Base-by-base conservation (phyloP, 2,888 invertebrate genomes). In the Timandra comae region DNA sequence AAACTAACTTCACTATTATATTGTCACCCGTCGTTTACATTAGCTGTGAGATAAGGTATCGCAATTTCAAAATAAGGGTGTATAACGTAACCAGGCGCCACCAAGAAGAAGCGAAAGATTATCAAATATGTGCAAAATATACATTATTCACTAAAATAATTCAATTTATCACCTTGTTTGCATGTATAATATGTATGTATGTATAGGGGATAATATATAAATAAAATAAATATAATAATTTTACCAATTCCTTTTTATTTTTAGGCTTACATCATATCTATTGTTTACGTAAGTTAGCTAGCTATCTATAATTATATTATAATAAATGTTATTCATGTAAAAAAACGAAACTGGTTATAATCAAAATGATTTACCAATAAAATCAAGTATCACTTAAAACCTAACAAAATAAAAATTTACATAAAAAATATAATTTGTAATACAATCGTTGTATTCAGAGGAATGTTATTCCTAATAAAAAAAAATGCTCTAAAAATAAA, bases 341-440 rank as follows among this genome's bases (percentile, higher is more conserved):
- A n/a, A n/a, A n/a, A n/a, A 5, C 6, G 1, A 16, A 16, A 16
- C n/a, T 16, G 16, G 6, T 16, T 16, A 55, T 52, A 49, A 48
- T 49, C 55, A 50, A 49, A 49, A 49, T 41, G 30, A 40, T 35
- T 30, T 24, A 24, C 16, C 3, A 16, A 64, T 72, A 73, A 68
- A 72, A 72, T 62, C 63, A 16, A 16, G 6, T n/a, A 16, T 16
- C 16, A 16, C 16, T 16, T 16, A 16, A 16, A 16, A 16, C 16
- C 6, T 76, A 78, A 80, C 69, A 80, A 80, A 81, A 76, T 76
- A 78, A 72, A 81, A 74, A 75, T 76, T 68, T 77, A 80, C 77
- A 81, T 68, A 68, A 67, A 69, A 65, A 69, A 73, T 65, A 70
- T 63, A 60, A 53, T 65, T 65, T 57, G 56, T 60, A 64, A 56